phyloP scores from a whole-genome alignment of 2,888 invertebrate genomes.

The Tuberolachnus salignus region DNA sequence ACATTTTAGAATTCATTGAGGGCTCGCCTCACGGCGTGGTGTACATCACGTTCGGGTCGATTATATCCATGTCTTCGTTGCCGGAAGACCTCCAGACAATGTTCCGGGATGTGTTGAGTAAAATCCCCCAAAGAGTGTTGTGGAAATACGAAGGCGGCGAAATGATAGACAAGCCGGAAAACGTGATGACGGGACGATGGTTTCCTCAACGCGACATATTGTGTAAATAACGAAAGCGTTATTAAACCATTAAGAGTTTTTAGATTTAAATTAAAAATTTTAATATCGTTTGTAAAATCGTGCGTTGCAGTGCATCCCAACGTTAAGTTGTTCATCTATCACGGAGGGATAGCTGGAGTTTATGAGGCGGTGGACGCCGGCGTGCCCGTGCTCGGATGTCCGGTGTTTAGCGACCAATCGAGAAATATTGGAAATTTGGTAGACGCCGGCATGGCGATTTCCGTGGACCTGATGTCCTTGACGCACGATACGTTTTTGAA shows the following conservation, averaged over 20 bases:
- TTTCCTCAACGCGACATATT: conserved; percentile 31
- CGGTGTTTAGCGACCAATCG: neutral
- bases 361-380: conserved; percentile 14
- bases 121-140: conserved; percentile 13
- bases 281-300: too few species aligned
- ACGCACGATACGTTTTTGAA: neutral
- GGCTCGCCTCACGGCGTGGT: conserved; percentile 11
- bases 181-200: conserved; percentile 21
- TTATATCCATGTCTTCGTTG: neutral
- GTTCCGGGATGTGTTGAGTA: neutral
- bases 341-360: conserved; percentile 13
- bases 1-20: conserved; percentile 27
- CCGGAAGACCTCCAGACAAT: conserved; percentile 1
- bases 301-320: conserved; percentile 20
- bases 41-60: conserved; percentile 8
- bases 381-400: conserved; percentile 14
- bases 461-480: neutral
- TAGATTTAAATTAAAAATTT: too few species aligned
- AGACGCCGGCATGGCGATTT: neutral
- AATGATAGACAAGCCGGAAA: conserved; percentile 23
- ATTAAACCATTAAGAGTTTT: too few species aligned
- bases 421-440: conserved; percentile 16
- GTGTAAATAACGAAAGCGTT: too few species aligned
- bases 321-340: conserved; percentile 3
- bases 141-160: conserved; percentile 31